A percentile compares a stretch with the other conserved stretches of the same genome.
Conservation (phyloP, 2,113 vertebrate genomes). For the Pygoscelis antarcticus region DNA sequence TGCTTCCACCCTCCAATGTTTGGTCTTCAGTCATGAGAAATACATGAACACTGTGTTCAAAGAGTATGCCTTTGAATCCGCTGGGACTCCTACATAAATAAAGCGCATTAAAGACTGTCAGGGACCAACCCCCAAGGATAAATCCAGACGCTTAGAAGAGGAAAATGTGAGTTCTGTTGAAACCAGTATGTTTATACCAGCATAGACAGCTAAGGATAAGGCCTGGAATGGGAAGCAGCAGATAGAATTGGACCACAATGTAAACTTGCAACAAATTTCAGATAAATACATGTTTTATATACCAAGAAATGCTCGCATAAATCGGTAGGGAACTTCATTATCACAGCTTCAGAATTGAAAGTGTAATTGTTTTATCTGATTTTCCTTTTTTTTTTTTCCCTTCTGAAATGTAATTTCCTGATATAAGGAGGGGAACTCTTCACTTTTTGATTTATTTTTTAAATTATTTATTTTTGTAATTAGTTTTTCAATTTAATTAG, state of each 20-base stretch:
- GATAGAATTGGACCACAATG: neutral
- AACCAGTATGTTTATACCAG: neutral
- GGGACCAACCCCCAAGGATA: neutral
- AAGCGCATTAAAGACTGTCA: neutral
- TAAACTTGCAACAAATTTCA: neutral
- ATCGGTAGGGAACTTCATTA: neutral
- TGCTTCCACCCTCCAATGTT: neutral
- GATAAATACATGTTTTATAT: neutral
- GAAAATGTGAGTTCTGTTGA: neutral
- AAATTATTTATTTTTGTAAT: neutral
- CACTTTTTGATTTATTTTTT: neutral
- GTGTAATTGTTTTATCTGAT: neutral
- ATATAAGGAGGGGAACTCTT: neutral
- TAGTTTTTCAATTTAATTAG: constrained; percentile 3
- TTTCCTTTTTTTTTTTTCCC: neutral
- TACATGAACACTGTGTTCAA: neutral
- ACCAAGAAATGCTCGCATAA: neutral
- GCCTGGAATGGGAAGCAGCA: neutral
- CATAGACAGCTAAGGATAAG: neutral
- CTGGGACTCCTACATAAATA: neutral
- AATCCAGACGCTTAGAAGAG: neutral
- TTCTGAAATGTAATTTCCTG: neutral
- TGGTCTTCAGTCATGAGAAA: neutral
- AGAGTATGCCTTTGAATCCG: neutral
- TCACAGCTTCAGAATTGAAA: neutral